These are phyloP conservation scores for Engraulis encrasicolus DNA, from an alignment of 2,113 vertebrate species.

Conservation along the genomic window DNA sequence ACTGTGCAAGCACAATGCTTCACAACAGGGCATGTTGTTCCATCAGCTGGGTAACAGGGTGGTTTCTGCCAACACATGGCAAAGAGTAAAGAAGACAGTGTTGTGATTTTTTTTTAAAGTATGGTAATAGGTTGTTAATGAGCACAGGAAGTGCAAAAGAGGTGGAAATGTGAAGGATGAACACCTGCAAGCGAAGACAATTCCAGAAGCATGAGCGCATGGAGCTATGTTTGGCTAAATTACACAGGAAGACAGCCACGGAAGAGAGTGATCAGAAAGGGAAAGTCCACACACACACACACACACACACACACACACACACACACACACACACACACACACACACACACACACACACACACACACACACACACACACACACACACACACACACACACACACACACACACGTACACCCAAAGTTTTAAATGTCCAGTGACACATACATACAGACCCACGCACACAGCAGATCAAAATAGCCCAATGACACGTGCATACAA, in stretches of 20 bases:
- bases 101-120: no score
- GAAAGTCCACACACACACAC: neutral
- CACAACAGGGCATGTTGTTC: no score
- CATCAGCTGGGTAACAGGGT: neutral
- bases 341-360: constrained; percentile 27
- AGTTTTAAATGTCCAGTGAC: no score
- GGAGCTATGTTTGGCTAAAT: neutral
- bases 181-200: neutral
- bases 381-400: constrained; percentile 21
- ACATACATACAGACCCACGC: no score
- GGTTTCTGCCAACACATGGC: neutral
- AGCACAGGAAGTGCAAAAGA: neutral
- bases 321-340: constrained; percentile 11
- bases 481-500: no score
- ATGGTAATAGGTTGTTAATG: no score
- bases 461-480: no score
- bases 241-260: neutral
- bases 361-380: constrained; percentile 25
- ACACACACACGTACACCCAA: neutral
- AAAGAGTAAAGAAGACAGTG: neutral
- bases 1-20: no score
- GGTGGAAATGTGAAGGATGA: neutral
- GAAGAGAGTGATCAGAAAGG: neutral
- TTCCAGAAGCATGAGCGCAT: neutral
- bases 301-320: neutral